phyloP scores from a whole-genome alignment of 1,140 invertebrate species.

The Cephus cinctus region DNA sequence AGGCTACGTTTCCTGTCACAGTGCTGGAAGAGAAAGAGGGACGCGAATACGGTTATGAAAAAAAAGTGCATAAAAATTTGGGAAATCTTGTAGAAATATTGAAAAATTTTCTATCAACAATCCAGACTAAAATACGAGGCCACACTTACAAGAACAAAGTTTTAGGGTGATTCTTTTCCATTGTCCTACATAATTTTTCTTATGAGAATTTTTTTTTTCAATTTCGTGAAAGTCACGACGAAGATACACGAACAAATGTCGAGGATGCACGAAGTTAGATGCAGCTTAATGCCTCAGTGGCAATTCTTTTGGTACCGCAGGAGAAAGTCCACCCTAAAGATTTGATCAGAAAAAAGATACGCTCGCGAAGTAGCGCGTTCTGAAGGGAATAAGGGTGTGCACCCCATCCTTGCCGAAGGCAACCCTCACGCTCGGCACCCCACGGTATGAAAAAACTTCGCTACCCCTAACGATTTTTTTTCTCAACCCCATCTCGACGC shows the following conservation, averaged over 20 bases:
- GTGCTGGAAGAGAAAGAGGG: too few relatives aligned
- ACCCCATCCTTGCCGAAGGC: slow-evolving; percentile 29
- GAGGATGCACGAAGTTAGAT: neutral
- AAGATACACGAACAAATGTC: neutral
- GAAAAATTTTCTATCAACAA: too few relatives aligned
- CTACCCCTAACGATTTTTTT: slow-evolving; percentile 52
- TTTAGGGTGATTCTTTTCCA: too few relatives aligned
- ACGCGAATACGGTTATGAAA: too few relatives aligned
- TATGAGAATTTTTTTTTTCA: too few relatives aligned
- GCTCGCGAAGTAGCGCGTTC: slow-evolving; percentile 8
- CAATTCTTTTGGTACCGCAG: neutral
- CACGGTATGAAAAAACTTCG: slow-evolving; percentile 33
- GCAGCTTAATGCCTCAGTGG: neutral
- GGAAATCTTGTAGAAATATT: too few relatives aligned
- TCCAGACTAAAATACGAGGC: too few relatives aligned
- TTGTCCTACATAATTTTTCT: too few relatives aligned
- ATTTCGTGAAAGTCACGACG: too few relatives aligned
- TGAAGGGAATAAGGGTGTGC: slow-evolving; percentile 25
- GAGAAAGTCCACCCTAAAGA: slow-evolving; percentile 33
- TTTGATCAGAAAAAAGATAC: slow-evolving; percentile 28
- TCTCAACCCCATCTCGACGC: slow-evolving; percentile 48
- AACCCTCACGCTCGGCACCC: slow-evolving; percentile 28
- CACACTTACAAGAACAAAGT: too few relatives aligned
- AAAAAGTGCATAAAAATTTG: too few relatives aligned
- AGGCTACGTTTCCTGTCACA: too few relatives aligned